phyloP scores from a whole-genome alignment of 2,888 invertebrate genomes.

The Mantis religiosa region DNA sequence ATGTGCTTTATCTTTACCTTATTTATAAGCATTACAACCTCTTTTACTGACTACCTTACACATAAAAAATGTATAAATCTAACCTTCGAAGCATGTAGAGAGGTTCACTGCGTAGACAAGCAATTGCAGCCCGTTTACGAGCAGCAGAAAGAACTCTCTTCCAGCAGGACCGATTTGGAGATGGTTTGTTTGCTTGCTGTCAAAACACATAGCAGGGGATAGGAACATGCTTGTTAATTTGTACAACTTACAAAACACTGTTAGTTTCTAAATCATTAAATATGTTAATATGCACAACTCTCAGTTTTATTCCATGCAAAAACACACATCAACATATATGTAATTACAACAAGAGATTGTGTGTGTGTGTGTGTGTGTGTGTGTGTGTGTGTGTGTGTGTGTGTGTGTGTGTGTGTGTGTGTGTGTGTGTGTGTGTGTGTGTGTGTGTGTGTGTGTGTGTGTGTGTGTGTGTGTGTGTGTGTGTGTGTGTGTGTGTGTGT shows the following conservation, averaged over 20 bases:
- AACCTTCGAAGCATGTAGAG: slow-evolving; percentile 91
- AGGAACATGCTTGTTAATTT: slow-evolving; percentile 24
- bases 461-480: too few species aligned
- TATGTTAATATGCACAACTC: background rate
- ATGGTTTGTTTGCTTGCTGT: slow-evolving; percentile 72
- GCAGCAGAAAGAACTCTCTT: slow-evolving; percentile 77
- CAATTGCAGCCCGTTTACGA: slow-evolving; percentile 90
- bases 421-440: too few species aligned
- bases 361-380: too few species aligned
- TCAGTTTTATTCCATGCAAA: too few species aligned
- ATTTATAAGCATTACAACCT: background rate
- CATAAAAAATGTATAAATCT: slow-evolving; percentile 4
- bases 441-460: too few species aligned
- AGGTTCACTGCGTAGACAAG: slow-evolving; percentile 90
- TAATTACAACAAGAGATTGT: too few species aligned
- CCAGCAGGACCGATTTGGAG: slow-evolving; percentile 69
- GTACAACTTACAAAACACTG: background rate
- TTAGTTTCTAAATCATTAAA: background rate
- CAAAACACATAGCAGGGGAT: slow-evolving; percentile 38
- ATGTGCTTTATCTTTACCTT: too few species aligned
- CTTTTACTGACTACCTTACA: background rate
- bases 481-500: too few species aligned
- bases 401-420: too few species aligned
- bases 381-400: too few species aligned
- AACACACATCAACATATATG: too few species aligned